These are phyloP conservation scores for Panulirus ornatus DNA, from an alignment of 1,140 invertebrate species.

Conservation along the genomic window DNA sequence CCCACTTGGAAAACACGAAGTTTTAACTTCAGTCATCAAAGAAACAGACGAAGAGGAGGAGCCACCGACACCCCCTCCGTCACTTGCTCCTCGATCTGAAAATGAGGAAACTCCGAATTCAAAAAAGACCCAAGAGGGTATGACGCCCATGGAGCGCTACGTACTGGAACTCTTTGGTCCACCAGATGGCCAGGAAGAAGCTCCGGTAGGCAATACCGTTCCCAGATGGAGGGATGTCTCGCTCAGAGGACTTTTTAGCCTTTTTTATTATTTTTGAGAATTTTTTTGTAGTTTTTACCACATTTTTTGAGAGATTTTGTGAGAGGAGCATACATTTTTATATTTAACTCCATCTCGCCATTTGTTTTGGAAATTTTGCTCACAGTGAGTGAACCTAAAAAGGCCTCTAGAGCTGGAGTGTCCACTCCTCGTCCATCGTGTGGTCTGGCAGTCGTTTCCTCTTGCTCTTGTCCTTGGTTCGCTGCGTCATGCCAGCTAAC, in stretches of 20 bases:
- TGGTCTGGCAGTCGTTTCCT: constrained; percentile 42
- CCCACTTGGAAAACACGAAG: constrained; percentile 51
- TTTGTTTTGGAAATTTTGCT: not conserved
- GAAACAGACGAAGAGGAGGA: constrained; percentile 67
- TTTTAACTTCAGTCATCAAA: constrained; percentile 66
- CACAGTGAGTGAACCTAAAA: not conserved
- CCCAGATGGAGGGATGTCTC: constrained; percentile 18
- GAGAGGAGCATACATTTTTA: not conserved
- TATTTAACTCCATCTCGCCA: not conserved
- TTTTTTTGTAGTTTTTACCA: constrained; percentile 12
- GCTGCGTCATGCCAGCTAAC: constrained; percentile 43
- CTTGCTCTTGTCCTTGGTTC: constrained; percentile 43
- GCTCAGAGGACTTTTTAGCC: constrained; percentile 38
- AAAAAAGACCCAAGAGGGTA: not conserved
- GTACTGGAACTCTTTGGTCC: constrained; percentile 65
- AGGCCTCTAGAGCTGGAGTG: constrained; percentile 24
- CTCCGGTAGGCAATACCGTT: constrained; percentile 42
- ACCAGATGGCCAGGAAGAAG: constrained; percentile 42
- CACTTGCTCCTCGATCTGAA: not conserved
- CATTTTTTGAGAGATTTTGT: not conserved
- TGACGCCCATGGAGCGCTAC: constrained; percentile 71
- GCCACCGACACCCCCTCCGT: constrained; percentile 40
- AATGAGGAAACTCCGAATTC: not conserved
- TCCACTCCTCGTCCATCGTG: constrained; percentile 23
- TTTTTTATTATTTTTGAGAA: not conserved